Conservation (phyloP, 2,797 vertebrate species). For the Eupleurogrammus muticus region DNA sequence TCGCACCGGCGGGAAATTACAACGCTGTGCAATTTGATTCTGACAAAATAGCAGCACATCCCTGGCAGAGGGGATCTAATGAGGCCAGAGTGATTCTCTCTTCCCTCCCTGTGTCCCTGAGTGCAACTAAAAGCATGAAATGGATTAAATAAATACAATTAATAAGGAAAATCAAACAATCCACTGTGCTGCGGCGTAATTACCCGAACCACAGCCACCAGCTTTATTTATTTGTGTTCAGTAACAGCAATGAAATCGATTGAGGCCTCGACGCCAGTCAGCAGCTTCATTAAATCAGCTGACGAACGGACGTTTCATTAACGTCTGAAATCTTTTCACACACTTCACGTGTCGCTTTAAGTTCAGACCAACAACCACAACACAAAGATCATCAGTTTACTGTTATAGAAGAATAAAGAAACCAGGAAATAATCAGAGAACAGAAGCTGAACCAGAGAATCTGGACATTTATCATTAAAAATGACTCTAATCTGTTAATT, state of each 20-base stretch:
- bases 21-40: constrained; percentile 74
- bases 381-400: too few relatives aligned
- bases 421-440: too few relatives aligned
- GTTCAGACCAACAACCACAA: too few relatives aligned
- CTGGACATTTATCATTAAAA: too few relatives aligned
- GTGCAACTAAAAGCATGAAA: constrained; percentile 88
- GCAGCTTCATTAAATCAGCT: constrained; percentile 76
- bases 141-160: constrained; percentile 91
- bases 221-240: constrained; percentile 85
- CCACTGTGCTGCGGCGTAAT: constrained; percentile 85
- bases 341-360: too few relatives aligned
- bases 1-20: constrained; percentile 79
- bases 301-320: constrained; percentile 65
- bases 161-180: constrained; percentile 88
- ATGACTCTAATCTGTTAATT: too few relatives aligned
- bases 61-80: constrained; percentile 85
- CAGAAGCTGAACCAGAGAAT: too few relatives aligned
- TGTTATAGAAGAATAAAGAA: too few relatives aligned
- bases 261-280: constrained; percentile 78
- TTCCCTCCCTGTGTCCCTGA: constrained; percentile 83
- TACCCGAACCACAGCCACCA: constrained; percentile 83
- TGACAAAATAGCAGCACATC: constrained; percentile 81
- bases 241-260: constrained; percentile 87
- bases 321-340: too few relatives aligned
- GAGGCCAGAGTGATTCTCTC: constrained; percentile 87